Evolutionary conservation across 2,888 invertebrate genomes (phyloP), one percentile per base, ranked within the genome.

Genomic region (Scaeva pyrastri): DNA sequence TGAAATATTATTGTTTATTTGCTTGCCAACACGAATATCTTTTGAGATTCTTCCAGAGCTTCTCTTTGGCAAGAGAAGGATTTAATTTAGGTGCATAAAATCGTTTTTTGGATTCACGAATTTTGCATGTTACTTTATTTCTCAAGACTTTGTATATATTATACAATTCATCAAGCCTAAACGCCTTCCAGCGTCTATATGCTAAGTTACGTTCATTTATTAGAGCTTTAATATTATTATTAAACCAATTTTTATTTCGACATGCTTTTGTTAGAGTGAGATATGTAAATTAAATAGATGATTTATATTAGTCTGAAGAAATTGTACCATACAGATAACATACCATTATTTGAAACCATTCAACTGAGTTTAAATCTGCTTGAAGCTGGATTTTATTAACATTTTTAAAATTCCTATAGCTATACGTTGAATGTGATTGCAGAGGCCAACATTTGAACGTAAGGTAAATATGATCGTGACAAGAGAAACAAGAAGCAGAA

Each of bases 401-500:
- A 31, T 31, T 56, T 56, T 56, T 56, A 3, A 56, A 56, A 56
- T 56, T 16, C n/a, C 55, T 26, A 21, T 26, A 55, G 26, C 31
- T 55, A 2, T 23, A 55, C 1, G 8, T n/a, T 31, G 7, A 55
- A 2, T n/a, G 2, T 23, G 26, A n/a, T n/a, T 23, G 1, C n/a
- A 31, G n/a, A n/a, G n/a, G n/a, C n/a, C n/a, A n/a, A n/a, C n/a
- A 55, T 55, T 55, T 8, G 31, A 55, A 55, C 8, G 55, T 55
- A 8, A 55, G 23, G 6, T 23, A 52, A 52, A 52, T 52, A 14
- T 23, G 23, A 23, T n/a, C n/a, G 14, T 52, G 23, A 52, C 14
- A 12, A 23, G 52, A 52, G 5, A 52, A 52, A 52, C 23, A 11
- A 5, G 23, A 12, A 23, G 52, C 23, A 23, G 52, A 23, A 23